A percentile compares a stretch with the other conserved stretches of the same genome.
Conservation (phyloP, 92 coral and sea anemone genomes). For the Porites rus region DNA sequence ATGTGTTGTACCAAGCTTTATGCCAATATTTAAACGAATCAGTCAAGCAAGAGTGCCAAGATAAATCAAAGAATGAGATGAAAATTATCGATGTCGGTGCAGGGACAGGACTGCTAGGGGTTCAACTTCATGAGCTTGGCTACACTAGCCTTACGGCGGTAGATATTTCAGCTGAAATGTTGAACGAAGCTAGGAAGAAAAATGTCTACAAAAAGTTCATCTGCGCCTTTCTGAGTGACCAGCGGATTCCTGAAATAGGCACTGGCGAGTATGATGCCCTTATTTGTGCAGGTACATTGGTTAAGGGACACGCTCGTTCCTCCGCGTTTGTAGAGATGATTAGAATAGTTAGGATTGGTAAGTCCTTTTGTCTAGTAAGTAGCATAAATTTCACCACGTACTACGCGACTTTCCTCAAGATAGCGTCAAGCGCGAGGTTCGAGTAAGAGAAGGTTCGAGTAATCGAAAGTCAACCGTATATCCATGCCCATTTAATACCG, state of each 20-base stretch:
- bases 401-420: neutral
- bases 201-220: neutral
- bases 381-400: neutral
- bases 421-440: neutral
- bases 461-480: too few relatives aligned
- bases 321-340: slow-evolving; percentile 12
- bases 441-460: too few relatives aligned
- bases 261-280: slow-evolving; percentile 5
- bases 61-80: neutral
- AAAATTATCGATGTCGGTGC: slow-evolving; percentile 21
- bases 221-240: slow-evolving; percentile 4
- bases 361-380: neutral
- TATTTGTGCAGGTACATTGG: neutral
- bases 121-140: neutral
- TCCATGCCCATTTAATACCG: too few relatives aligned
- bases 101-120: neutral
- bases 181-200: slow-evolving; percentile 17
- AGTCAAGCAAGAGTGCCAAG: neutral
- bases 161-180: slow-evolving; percentile 15
- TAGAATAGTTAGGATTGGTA: slow-evolving; percentile 6
- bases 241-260: neutral
- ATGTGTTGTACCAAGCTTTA: neutral
- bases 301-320: slow-evolving; percentile 12
- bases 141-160: neutral
- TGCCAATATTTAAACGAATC: neutral